phyloP scores from a whole-genome alignment of 2,888 invertebrate species.

The Athetis lepigone region DNA sequence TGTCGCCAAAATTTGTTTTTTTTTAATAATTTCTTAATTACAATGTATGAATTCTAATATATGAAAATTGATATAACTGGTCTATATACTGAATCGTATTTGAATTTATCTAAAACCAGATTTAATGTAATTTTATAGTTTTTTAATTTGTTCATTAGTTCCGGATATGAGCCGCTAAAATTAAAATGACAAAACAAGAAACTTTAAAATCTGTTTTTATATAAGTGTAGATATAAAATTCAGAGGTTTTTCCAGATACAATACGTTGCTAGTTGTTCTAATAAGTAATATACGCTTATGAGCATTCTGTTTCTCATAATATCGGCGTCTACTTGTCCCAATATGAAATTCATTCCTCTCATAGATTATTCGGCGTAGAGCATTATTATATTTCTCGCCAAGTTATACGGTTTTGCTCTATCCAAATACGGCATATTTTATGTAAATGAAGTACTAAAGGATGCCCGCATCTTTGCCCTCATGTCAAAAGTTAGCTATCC shows the following conservation, averaged over 20 bases:
- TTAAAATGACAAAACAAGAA: no score
- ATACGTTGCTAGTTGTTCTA: background rate
- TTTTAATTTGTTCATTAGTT: no score
- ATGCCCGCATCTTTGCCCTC: background rate
- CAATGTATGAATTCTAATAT: no score
- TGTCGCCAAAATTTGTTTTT: slow-evolving; percentile 48
- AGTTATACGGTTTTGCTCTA: slow-evolving; percentile 2
- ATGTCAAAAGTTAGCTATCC: slow-evolving; percentile 3
- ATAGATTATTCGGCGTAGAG: slow-evolving; percentile 7
- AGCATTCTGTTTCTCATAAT: background rate
- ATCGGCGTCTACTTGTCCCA: slow-evolving; percentile 2
- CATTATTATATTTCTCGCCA: slow-evolving; percentile 6
- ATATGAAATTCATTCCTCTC: slow-evolving; percentile 10
- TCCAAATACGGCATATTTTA: slow-evolving; percentile 13
- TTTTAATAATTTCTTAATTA: no score
- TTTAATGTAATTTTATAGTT: no score
- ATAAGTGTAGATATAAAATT: no score
- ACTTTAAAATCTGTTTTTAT: no score
- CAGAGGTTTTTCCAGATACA: no score
- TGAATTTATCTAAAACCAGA: no score
- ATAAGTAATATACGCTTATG: background rate
- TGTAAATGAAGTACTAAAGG: slow-evolving; percentile 8
- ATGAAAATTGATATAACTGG: slow-evolving; percentile 1
- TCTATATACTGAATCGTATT: slow-evolving; percentile 11
- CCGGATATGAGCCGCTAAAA: no score